Percentiles rank a stretch among this genome's conserved stretches.
phyloP scores from a whole-genome alignment of 2,113 vertebrate genomes.

The Emberiza fucata region DNA sequence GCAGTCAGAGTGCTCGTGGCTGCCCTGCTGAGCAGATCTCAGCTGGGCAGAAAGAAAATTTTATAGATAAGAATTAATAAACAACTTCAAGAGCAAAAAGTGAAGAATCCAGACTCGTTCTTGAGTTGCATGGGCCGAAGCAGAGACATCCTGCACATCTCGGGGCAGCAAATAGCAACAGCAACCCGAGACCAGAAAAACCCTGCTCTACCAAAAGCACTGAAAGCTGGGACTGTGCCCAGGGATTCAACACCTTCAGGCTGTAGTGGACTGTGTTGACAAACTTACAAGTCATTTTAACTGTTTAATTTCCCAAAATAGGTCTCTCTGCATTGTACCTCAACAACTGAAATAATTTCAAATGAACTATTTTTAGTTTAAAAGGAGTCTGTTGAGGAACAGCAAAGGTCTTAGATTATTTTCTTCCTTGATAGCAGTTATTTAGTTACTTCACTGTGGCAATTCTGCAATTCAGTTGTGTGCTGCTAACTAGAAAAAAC shows the following conservation, averaged over 20 bases:
- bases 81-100: no score
- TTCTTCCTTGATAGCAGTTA: neutral
- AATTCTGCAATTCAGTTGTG: neutral
- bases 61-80: no score
- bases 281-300: neutral
- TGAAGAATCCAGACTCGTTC: no score
- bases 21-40: no score
- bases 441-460: neutral
- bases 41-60: no score
- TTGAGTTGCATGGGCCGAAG: no score
- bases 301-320: neutral
- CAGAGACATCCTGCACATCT: no score
- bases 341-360: neutral
- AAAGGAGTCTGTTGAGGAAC: neutral
- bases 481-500: neutral
- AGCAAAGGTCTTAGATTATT: neutral
- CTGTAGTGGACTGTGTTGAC: neutral
- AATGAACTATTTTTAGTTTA: neutral
- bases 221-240: neutral
- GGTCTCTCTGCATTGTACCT: neutral
- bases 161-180: no score
- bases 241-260: neutral
- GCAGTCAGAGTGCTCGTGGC: no score
- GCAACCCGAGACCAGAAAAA: neutral
- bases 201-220: neutral